These are phyloP conservation scores for Molossus molossus DNA, from an alignment of 2,797 vertebrate species.

Conservation along the genomic window DNA sequence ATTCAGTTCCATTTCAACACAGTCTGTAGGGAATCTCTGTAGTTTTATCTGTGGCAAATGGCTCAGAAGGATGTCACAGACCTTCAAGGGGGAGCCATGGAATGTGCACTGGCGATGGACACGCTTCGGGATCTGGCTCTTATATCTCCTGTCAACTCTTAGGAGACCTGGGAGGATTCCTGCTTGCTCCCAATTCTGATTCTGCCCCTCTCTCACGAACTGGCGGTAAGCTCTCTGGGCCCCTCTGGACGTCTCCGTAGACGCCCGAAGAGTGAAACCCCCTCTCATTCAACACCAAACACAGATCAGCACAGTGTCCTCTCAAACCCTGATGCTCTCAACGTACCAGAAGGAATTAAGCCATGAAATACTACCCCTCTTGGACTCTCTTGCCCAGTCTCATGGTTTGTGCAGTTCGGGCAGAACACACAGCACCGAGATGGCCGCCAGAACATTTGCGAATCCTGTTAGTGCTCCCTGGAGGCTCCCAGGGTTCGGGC, in stretches of 20 bases:
- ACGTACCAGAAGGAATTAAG: slow-evolving; percentile 21
- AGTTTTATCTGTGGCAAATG: background rate
- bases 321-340: background rate
- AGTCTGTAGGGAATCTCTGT: background rate
- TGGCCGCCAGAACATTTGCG: slow-evolving; percentile 43
- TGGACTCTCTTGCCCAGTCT: slow-evolving; percentile 43
- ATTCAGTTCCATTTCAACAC: background rate
- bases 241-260: background rate
- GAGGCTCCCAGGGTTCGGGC: slow-evolving; percentile 70
- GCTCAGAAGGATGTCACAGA: background rate
- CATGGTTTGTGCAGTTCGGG: slow-evolving; percentile 14
- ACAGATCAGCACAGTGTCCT: background rate
- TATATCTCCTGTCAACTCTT: background rate
- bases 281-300: background rate
- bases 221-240: background rate
- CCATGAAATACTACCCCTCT: background rate
- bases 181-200: background rate
- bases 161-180: background rate
- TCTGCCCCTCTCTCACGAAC: background rate
- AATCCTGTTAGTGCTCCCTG: slow-evolving; percentile 66
- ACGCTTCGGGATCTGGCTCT: background rate
- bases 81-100: too few species aligned
- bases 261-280: background rate
- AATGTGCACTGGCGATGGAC: background rate
- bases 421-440: background rate